These are phyloP conservation scores for Chaetodon auriga DNA, from an alignment of 2,113 vertebrate genomes.

Conservation along the genomic window DNA sequence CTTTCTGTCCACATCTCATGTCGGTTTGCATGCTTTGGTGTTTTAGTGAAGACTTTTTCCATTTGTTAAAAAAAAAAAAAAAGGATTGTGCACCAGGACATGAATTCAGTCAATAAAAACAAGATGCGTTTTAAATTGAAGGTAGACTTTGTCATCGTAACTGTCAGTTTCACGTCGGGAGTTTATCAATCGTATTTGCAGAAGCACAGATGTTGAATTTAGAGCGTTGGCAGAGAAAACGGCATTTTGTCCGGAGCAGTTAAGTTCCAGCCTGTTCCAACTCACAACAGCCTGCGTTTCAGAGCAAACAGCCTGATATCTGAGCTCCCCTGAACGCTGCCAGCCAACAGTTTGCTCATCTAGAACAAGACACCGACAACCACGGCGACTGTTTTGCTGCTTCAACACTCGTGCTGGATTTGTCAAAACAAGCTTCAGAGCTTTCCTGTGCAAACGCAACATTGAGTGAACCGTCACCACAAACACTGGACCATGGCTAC, in stretches of 20 bases:
- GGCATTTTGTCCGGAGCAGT: not conserved
- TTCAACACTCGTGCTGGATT: slow-evolving; percentile 4
- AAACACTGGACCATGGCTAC: slow-evolving; percentile 12
- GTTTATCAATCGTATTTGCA: not conserved
- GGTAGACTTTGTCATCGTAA: slow-evolving; percentile 16
- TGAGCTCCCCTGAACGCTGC: not conserved
- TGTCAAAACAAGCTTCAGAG: slow-evolving; percentile 17
- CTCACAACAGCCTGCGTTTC: not conserved
- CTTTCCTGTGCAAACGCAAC: not conserved
- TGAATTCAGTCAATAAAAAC: slow-evolving; percentile 33
- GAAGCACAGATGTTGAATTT: slow-evolving; percentile 12
- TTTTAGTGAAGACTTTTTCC: not conserved
- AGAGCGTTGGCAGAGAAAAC: not conserved
- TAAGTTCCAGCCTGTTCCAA: not conserved
- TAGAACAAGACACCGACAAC: not conserved
- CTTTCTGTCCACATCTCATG: slow-evolving; percentile 18
- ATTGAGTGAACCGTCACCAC: not conserved
- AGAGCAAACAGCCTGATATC: not conserved
- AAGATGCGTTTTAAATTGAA: slow-evolving; percentile 14
- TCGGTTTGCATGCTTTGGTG: not conserved
- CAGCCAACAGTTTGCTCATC: not conserved
- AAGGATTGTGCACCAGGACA: slow-evolving; percentile 5
- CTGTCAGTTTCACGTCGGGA: not conserved
- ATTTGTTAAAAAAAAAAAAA: not conserved
- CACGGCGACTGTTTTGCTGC: not conserved